Conservation (phyloP, 2,888 invertebrate genomes). For the Pandemis corylana region DNA sequence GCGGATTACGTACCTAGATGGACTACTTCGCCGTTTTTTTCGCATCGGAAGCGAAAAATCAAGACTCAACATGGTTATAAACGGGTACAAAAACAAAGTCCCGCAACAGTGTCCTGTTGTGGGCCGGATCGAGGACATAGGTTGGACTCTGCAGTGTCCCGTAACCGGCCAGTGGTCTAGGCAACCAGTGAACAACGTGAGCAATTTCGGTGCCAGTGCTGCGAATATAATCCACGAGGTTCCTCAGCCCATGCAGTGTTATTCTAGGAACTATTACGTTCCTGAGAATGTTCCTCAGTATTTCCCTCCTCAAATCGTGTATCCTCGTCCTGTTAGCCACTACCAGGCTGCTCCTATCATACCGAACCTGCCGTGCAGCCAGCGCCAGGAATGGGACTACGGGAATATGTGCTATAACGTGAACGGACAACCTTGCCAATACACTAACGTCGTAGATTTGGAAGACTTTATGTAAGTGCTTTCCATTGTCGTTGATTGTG, state of each 20-base stretch:
- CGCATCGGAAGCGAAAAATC: constrained; percentile 46
- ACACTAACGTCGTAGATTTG: constrained; percentile 87
- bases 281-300: constrained; percentile 56
- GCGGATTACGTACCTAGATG: constrained; percentile 77
- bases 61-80: constrained; percentile 67
- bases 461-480: constrained; percentile 91
- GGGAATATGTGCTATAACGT: constrained; percentile 87
- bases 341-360: constrained; percentile 56
- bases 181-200: constrained; percentile 55
- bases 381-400: constrained; percentile 85
- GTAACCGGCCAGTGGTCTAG: constrained; percentile 66
- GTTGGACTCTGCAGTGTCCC: constrained; percentile 71
- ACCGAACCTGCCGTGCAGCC: constrained; percentile 79
- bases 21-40: constrained; percentile 61
- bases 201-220: constrained; percentile 59
- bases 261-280: constrained; percentile 54
- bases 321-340: constrained; percentile 53
- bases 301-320: constrained; percentile 53
- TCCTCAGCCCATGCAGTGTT: constrained; percentile 63
- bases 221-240: constrained; percentile 50
- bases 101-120: constrained; percentile 64
- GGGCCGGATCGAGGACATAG: constrained; percentile 60
- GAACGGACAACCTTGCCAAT: constrained; percentile 87
- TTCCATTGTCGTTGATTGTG: neutral
- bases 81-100: constrained; percentile 55